Evolutionary conservation across 92 coral and sea anemone genomes (phyloP).

Genomic region (Montipora capitata): DNA sequence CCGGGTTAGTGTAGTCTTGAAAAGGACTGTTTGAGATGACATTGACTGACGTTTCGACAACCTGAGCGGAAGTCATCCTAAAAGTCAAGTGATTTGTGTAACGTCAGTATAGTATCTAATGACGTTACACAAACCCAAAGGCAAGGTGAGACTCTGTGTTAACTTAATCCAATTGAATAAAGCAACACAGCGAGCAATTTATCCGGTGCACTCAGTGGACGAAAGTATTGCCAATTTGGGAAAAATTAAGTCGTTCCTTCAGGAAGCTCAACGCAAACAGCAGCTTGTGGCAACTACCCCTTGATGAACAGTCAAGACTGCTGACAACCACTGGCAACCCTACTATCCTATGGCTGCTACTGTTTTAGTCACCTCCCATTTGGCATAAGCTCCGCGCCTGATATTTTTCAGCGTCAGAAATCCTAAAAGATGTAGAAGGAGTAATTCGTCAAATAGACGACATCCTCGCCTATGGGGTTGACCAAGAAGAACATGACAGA

Average conservation of each 20-base stretch:
- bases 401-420: not conserved
- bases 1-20: too few relatives aligned
- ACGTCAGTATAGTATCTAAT: too few relatives aligned
- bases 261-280: not conserved
- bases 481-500: not conserved
- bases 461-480: not conserved
- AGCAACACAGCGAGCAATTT: not conserved
- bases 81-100: too few relatives aligned
- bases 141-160: not conserved
- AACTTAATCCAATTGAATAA: not conserved
- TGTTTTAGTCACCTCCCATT: not conserved
- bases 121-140: not conserved
- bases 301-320: not conserved
- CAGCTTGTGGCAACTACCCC: not conserved
- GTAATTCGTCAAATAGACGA: not conserved
- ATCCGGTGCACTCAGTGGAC: not conserved
- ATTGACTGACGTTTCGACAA: too few relatives aligned
- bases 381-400: not conserved
- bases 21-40: too few relatives aligned
- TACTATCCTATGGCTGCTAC: not conserved
- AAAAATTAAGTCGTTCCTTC: not conserved
- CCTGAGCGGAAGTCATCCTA: too few relatives aligned
- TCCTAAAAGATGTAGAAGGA: not conserved
- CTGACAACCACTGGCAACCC: too few relatives aligned
- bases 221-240: not conserved